Percentiles rank a stretch among this genome's conserved stretches.
Conservation (phyloP, 2,888 invertebrate species). For the Himalopsyche tibetana region DNA sequence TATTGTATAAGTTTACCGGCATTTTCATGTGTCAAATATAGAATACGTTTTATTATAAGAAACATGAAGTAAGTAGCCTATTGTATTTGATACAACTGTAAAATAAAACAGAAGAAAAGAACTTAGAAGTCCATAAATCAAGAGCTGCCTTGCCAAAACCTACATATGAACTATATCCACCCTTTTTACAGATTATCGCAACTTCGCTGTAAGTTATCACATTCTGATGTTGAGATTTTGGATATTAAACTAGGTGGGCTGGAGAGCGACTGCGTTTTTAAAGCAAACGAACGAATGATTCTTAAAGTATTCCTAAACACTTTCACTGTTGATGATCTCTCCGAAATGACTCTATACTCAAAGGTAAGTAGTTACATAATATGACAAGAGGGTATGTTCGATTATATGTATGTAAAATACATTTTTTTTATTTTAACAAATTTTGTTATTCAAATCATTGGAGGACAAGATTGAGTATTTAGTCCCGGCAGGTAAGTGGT, state of each 20-base stretch:
- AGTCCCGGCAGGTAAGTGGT: too few relatives aligned
- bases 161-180: background rate
- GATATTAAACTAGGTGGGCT: constrained; percentile 81
- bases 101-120: too few relatives aligned
- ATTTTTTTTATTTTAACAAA: too few relatives aligned
- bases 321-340: constrained; percentile 83
- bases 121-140: background rate
- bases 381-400: background rate
- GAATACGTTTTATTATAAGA: too few relatives aligned
- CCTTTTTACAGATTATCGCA: constrained; percentile 78
- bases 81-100: too few relatives aligned
- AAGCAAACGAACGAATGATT: constrained; percentile 86
- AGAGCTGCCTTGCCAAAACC: background rate
- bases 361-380: constrained; percentile 75
- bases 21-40: too few relatives aligned
- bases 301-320: constrained; percentile 83
- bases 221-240: constrained; percentile 83
- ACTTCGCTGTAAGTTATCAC: constrained; percentile 81
- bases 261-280: constrained; percentile 86
- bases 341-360: constrained; percentile 85
- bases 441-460: too few relatives aligned
- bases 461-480: too few relatives aligned
- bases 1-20: too few relatives aligned
- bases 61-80: too few relatives aligned
- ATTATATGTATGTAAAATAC: too few relatives aligned